Percentiles rank a stretch among this genome's conserved stretches.
These are phyloP conservation scores for Vimba vimba DNA, from an alignment of 2,113 vertebrate species.

Conservation along the genomic window DNA sequence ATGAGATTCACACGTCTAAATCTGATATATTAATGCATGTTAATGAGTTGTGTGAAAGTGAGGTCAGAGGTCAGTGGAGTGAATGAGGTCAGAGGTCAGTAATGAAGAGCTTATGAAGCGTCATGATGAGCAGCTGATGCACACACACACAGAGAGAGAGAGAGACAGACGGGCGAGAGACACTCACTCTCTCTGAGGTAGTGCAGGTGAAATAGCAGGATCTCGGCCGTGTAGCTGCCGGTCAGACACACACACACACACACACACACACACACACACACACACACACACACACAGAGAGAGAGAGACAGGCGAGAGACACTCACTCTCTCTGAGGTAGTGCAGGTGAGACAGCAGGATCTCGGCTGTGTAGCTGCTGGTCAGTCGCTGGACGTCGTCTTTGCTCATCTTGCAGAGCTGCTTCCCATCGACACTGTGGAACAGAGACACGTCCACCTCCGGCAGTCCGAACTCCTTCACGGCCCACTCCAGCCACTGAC, in stretches of 20 bases:
- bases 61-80: conserved; percentile 3
- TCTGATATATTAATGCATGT: not conserved
- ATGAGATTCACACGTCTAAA: not conserved
- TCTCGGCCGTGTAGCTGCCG: conserved; percentile 86
- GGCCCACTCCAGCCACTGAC: conserved; percentile 91
- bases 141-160: not conserved
- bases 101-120: not conserved
- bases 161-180: not conserved
- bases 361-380: conserved; percentile 86
- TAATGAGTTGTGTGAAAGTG: not conserved
- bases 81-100: not conserved
- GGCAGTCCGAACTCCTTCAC: conserved; percentile 86
- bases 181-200: conserved; percentile 94
- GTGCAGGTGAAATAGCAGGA: conserved; percentile 90
- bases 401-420: conserved; percentile 90
- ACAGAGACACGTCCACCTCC: conserved; percentile 82
- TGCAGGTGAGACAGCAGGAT: conserved; percentile 91
- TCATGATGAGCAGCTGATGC: not conserved
- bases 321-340: conserved; percentile 95
- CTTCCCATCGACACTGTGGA: conserved; percentile 87
- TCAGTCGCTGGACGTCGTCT: conserved; percentile 88
- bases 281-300: not conserved
- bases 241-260: conserved; percentile 71
- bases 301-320: not conserved
- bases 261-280: not conserved